Conservation (phyloP, 2,797 vertebrate genomes). For the Hyperoplus lanceolatus region DNA sequence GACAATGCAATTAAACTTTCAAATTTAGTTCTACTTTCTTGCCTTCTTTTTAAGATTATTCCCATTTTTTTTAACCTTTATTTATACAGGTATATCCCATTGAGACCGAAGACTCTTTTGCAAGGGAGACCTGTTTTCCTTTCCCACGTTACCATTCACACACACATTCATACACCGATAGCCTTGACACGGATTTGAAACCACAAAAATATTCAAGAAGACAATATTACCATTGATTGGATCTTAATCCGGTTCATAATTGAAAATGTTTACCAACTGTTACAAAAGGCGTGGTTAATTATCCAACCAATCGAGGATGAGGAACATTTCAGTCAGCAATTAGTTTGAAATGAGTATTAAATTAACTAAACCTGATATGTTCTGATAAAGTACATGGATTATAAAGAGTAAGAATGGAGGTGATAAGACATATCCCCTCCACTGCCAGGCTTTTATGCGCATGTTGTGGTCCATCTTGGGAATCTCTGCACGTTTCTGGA, state of each 20-base stretch:
- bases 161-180: no score
- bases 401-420: neutral
- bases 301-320: neutral
- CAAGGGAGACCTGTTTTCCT: no score
- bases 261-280: neutral
- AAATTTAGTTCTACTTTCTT: no score
- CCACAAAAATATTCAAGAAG: neutral
- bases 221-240: neutral
- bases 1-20: no score
- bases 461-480: slow-evolving; percentile 28
- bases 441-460: neutral
- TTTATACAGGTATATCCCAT: no score
- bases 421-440: slow-evolving; percentile 23
- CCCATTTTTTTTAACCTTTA: no score
- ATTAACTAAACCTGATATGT: no score
- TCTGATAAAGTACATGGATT: no score
- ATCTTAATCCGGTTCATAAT: neutral
- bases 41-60: no score
- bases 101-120: no score
- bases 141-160: no score
- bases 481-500: slow-evolving; percentile 51
- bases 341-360: neutral
- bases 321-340: neutral
- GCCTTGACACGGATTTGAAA: neutral
- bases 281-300: neutral